A percentile compares a stretch with the other conserved stretches of the same genome.
These are phyloP conservation scores for Charanyca ferruginea DNA, from an alignment of 2,888 invertebrate genomes.

Conservation along the genomic window DNA sequence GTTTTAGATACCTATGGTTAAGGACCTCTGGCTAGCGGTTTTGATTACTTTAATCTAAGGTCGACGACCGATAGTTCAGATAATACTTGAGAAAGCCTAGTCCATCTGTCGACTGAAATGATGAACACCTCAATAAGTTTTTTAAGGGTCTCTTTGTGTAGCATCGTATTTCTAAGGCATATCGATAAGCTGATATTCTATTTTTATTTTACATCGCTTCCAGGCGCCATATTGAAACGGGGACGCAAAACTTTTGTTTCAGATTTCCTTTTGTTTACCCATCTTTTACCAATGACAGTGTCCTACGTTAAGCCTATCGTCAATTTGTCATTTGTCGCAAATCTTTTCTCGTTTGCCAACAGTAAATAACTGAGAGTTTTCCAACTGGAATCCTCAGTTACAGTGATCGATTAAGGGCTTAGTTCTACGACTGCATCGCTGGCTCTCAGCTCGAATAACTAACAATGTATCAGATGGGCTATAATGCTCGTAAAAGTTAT, in stretches of 20 bases:
- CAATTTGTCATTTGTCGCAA: conserved; percentile 40
- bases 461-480: conserved; percentile 4
- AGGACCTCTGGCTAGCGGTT: too few species aligned
- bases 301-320: conserved; percentile 27
- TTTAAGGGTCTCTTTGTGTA: not conserved
- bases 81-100: too few species aligned
- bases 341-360: conserved; percentile 29
- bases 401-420: conserved; percentile 55
- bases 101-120: not conserved
- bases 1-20: too few species aligned
- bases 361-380: conserved; percentile 52
- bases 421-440: conserved; percentile 23
- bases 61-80: too few species aligned
- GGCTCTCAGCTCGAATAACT: conserved; percentile 1
- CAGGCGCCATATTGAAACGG: not conserved
- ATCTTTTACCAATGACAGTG: conserved; percentile 20
- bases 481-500: not conserved
- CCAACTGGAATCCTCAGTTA: conserved; percentile 41
- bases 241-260: conserved; percentile 9
- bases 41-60: too few species aligned
- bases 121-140: not conserved
- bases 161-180: not conserved
- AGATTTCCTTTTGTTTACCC: conserved; percentile 17
- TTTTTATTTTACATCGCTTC: not conserved
- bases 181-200: not conserved